Percentiles rank a stretch among this genome's conserved stretches.
phyloP scores from a whole-genome alignment of 53 echinoderm and acorn worm species.

The Apostichopus leukothele region DNA sequence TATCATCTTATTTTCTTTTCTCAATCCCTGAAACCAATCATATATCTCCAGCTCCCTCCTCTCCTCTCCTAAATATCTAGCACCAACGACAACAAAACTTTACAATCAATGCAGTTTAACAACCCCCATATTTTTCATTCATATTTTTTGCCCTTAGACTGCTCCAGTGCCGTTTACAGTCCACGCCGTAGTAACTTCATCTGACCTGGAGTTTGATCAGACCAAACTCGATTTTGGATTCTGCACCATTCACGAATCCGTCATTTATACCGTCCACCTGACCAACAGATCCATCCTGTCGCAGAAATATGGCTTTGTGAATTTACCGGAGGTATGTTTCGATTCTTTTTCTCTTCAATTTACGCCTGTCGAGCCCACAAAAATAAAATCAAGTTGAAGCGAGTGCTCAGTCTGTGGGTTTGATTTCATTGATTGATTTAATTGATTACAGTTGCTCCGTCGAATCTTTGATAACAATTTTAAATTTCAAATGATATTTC shows the following conservation, averaged over 20 bases:
- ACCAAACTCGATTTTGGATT: constrained; percentile 91
- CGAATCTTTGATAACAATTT: too few species aligned
- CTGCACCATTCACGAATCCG: constrained; percentile 93
- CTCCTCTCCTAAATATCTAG: too few species aligned
- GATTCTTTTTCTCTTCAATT: neutral
- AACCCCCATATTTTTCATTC: neutral
- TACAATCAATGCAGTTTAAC: too few species aligned
- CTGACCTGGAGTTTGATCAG: constrained; percentile 85
- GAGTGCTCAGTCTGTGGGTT: neutral
- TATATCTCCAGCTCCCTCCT: too few species aligned
- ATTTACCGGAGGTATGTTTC: constrained; percentile 74
- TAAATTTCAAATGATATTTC: too few species aligned
- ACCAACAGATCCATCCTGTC: constrained; percentile 92
- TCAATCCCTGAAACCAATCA: too few species aligned
- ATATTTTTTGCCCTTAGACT: constrained; percentile 58
- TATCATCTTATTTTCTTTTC: too few species aligned
- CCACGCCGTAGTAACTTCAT: constrained; percentile 88
- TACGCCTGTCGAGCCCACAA: neutral
- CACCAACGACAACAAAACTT: too few species aligned
- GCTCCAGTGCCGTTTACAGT: constrained; percentile 90
- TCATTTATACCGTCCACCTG: constrained; percentile 82
- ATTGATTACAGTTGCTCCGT: too few species aligned
- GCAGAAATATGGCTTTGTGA: constrained; percentile 96
- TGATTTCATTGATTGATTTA: neutral
- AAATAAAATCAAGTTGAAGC: neutral